Evolutionary conservation across 2,797 vertebrate species (phyloP), one percentile per base, ranked within the genome.

Genomic region (Chelon labrosus): DNA sequence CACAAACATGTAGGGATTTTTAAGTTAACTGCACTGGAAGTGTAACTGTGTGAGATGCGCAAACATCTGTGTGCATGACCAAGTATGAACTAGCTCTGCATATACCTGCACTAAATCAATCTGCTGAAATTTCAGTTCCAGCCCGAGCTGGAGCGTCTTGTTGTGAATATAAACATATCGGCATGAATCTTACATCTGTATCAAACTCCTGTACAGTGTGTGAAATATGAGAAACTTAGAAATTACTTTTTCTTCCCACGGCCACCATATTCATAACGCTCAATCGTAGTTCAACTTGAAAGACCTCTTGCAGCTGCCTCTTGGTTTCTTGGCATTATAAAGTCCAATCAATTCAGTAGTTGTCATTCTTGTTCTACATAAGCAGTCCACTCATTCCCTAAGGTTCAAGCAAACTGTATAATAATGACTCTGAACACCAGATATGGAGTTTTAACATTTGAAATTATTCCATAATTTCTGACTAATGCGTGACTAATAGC

Each of bases 401-500:
- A 80, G 82, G 86, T 90, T 88, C 70, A 90, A 82, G 79, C 80
- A 89, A 88, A 85, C 80, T 37, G 75, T 85, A 87, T 87, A 92
- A 92, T 88, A 87, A 89, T 85, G 72, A 77, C 79, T 83, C 80
- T 79, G 70, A 88, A 89, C 77, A 71, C 73, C 82, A 90, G 88
- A 94, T 89, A 86, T 88, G 80, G 71, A 85, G 85, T 91, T 91
- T 91, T 90, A 92, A 86, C 90, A 92, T 94, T 93, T 85, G 73
- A 89, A 93, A 93, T 93, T 62, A 92, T 93, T 93, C 89, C 76
- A 83, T 92, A 92, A 92, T 91, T 92, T 92, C 77, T 77, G 78
- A 82, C 88, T 93, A 93, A 93, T 91, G 93, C 82, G 80, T 92
- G 88, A 91, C 92, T 94, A 95, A 95, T 93, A 83, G 90, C 87